A percentile compares a stretch with the other conserved stretches of the same genome.
phyloP scores from a whole-genome alignment of 2,113 vertebrate species.

The Rhabdomys dilectus region DNA sequence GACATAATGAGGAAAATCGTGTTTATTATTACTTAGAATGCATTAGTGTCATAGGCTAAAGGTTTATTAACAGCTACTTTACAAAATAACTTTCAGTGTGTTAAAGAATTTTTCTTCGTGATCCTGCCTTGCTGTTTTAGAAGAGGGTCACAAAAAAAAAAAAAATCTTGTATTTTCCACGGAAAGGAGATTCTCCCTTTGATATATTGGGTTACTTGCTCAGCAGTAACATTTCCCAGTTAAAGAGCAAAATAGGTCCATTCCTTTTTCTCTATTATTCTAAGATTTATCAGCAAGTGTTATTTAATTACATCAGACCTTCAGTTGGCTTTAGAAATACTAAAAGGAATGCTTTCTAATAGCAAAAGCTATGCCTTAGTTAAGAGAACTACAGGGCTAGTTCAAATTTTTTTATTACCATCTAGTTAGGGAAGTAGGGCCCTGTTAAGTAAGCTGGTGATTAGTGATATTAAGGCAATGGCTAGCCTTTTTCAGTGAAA shows the following conservation, averaged over 20 bases:
- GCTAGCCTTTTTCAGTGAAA: conserved; percentile 21
- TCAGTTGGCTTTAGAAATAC: conserved; percentile 3
- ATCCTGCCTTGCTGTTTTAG: conserved; percentile 26
- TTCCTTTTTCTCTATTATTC: background rate
- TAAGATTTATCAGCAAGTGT: conserved; percentile 50
- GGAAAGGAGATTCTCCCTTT: background rate
- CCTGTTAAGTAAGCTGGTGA: background rate
- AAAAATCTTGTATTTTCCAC: background rate
- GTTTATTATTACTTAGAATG: conserved; percentile 43
- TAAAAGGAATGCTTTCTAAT: conserved; percentile 9
- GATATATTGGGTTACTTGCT: conserved; percentile 48
- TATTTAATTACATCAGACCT: conserved; percentile 48
- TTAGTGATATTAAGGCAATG: conserved; percentile 27
- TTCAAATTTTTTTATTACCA: conserved; percentile 10
- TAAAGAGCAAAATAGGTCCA: conserved; percentile 38
- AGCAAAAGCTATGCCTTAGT: conserved; percentile 27
- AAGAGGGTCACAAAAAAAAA: conserved; percentile 1
- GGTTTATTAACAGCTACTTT: conserved; percentile 8
- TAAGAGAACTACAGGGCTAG: background rate
- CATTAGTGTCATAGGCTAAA: background rate
- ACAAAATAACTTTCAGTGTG: background rate
- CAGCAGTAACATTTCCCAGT: conserved; percentile 31
- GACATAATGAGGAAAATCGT: background rate
- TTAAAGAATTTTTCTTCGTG: conserved; percentile 25
- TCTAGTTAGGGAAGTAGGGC: background rate